Conservation (phyloP, 2,888 invertebrate genomes). For the Heliconius sara region DNA sequence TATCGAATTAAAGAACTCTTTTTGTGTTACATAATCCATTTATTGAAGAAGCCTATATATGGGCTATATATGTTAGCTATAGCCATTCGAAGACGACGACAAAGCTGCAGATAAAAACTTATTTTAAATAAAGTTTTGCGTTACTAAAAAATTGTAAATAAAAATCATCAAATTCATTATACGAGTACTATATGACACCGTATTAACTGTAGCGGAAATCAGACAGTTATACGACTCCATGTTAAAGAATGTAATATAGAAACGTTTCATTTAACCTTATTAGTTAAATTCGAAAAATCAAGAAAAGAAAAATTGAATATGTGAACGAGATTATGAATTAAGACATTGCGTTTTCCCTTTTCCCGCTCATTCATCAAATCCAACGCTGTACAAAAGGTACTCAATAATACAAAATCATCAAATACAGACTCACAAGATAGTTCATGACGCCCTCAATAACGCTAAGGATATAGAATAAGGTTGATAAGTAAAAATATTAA, state of each 20-base stretch:
- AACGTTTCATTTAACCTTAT: neutral
- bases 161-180: neutral
- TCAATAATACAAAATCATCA: neutral
- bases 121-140: too few relatives aligned
- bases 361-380: too few relatives aligned
- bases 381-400: neutral
- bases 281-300: neutral
- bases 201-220: neutral
- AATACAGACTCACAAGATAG: conserved; percentile 4
- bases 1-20: neutral
- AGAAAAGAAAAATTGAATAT: neutral
- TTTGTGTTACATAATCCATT: neutral
- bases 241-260: neutral
- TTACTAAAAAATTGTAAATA: neutral
- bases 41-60: neutral
- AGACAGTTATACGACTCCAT: neutral
- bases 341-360: too few relatives aligned
- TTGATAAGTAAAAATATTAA: conserved; percentile 23
- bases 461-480: conserved; percentile 19
- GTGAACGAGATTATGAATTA: too few relatives aligned
- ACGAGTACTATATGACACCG: neutral
- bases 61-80: neutral
- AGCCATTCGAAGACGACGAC: neutral
- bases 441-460: conserved; percentile 21
- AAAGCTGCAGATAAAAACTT: neutral